Evolutionary conservation across 2,888 invertebrate species (phyloP), one percentile per base, ranked within the genome.

Genomic region (Adela reaumurella): DNA sequence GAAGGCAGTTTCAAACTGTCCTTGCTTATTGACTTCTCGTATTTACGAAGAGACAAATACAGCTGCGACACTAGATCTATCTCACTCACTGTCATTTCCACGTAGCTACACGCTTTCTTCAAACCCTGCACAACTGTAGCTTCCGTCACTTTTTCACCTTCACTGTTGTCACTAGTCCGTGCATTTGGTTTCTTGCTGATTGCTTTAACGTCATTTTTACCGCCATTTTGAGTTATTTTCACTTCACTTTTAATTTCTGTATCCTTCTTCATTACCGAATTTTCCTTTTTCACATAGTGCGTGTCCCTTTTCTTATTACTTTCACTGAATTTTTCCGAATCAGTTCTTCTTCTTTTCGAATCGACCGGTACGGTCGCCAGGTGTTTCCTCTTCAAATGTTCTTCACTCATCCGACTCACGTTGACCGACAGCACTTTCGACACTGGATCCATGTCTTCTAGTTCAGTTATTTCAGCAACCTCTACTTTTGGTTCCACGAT

Each of bases 51-150:
- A 20, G 76, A 63, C 44, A 68, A 58, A 53, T 74, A 77, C 49
- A 78, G 56, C 50, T 69, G 68, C 16, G 74, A 68, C 44, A 74
- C 70, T 17, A 63, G 57, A 51, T 59, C 63, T 50, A 74, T 68
- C 55, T 78, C 78, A 19, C 69, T 69, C 14, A 74, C 69, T 1
- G 68, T 66, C 76, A 78, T 72, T 28, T 59, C 59, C 17, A 68
- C 68, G 11, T 65, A 58, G 17, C 64, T 65, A 43, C 77, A 58
- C 49, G 76, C 68, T 50, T 70, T 72, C 44, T 62, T 65, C 20
- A 77, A 62, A 35, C 35, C 3, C 51, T 73, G 71, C 2, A 61
- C 62, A 52, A 64, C 62, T n/a, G 63, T 61, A 0, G 69, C 65
- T 48, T 69, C 68, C 8, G 68, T n/a, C 8, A 42, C 8, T 46